Evolutionary conservation across 2,113 vertebrate species (phyloP), one percentile per base, ranked within the genome.

Genomic region (Microtus ochrogaster): DNA sequence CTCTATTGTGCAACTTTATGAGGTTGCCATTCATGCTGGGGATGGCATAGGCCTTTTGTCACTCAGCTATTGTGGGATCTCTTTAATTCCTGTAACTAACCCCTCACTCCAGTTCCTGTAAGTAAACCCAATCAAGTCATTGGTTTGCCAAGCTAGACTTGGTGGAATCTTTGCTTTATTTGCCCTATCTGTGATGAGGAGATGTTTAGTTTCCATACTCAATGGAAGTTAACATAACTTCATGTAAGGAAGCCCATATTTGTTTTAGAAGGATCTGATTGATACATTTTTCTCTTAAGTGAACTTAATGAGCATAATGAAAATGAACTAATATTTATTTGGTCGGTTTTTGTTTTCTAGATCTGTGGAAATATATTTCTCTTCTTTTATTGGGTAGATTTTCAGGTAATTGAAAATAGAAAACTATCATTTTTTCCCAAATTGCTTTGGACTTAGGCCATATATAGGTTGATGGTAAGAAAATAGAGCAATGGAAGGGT

Each of bases 281-380:
- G 47, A 79, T 44, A 63, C 21, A 66, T 52, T n/a, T 88, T 96
- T 86, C 74, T 36, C 61, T 88, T 94, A 94, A 81, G 44, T 92
- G 52, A 85, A 77, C 49, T 70, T 94, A 89, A n/a, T 89, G 28
- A 63, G 16, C 55, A 55, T 92, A 3, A 39, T 84, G 83, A 95
- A 95, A 86, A 93, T 81, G 73, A 12, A 70, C 26, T 66, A 74
- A 0, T 93, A n/a, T 84, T 91, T 92, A 33, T 78, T 91, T 96
- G 26, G 44, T 83, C 52, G 52, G n/a, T 41, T 36, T 89, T 6
- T 36, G 81, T 78, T 86, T 36, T 95, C 47, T 70, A 39, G 22
- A 83, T 33, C 72, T 95, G 68, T 91, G 41, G 94, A 95, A 91
- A 58, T 93, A 78, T 10, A 52, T 78, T 84, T 13, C 26, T 30